Evolutionary conservation across 2,113 vertebrate species (phyloP).

Genomic region (Mandrillus leucophaeus): DNA sequence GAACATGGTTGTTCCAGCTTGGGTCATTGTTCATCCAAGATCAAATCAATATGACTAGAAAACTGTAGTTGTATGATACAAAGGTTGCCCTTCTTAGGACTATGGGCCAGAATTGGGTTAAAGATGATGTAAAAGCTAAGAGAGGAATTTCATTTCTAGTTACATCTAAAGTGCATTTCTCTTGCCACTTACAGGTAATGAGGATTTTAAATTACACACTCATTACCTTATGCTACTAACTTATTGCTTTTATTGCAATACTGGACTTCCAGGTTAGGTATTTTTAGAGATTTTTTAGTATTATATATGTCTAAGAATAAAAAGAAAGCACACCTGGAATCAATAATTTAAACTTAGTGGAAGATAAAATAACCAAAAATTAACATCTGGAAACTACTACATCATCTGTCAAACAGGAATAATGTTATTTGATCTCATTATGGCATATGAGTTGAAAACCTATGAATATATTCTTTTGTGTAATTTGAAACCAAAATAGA

Average conservation of each 20-base stretch:
- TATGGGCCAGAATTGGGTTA: not conserved
- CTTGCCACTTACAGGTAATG: not conserved
- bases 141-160: not conserved
- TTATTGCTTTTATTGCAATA: not conserved
- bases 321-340: slow-evolving; percentile 20
- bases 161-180: not conserved
- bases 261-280: not conserved
- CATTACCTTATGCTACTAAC: not conserved
- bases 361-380: not conserved
- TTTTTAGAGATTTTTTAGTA: not conserved
- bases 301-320: not conserved
- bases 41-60: not conserved
- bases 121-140: not conserved
- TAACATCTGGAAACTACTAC: not conserved
- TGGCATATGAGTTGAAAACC: not conserved
- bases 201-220: not conserved
- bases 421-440: slow-evolving; percentile 12
- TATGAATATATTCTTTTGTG: not conserved
- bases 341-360: not conserved
- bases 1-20: not conserved
- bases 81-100: not conserved
- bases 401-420: not conserved
- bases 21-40: not conserved
- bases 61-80: not conserved
- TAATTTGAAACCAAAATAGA: not conserved